Evolutionary conservation across 2,888 invertebrate species (phyloP).

Genomic region (Ichneumon xanthorius): DNA sequence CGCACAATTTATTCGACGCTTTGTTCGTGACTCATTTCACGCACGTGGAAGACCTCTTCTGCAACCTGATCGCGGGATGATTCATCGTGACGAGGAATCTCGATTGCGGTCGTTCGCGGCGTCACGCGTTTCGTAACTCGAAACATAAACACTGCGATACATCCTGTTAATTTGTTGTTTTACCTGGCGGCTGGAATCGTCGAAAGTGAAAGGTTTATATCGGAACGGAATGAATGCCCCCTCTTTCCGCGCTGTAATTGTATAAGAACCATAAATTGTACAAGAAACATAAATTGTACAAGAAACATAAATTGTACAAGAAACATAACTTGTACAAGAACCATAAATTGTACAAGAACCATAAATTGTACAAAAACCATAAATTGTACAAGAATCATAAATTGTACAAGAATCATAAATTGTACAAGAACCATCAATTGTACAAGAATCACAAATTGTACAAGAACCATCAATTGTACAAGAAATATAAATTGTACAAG

Average conservation of each 20-base stretch:
- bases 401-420: background rate
- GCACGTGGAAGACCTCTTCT: constrained; percentile 36
- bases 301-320: too few relatives aligned
- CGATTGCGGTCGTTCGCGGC: background rate
- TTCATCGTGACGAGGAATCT: constrained; percentile 30
- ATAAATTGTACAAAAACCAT: too few relatives aligned
- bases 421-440: background rate
- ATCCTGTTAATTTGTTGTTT: constrained; percentile 9
- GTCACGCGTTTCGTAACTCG: background rate
- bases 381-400: background rate
- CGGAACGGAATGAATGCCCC: background rate
- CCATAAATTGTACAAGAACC: too few relatives aligned
- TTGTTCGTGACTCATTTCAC: constrained; percentile 42
- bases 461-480: too few relatives aligned
- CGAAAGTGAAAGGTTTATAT: background rate
- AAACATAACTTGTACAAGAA: too few relatives aligned
- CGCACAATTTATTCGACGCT: constrained; percentile 5
- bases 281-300: background rate
- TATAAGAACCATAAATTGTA: background rate
- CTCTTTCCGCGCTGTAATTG: too few relatives aligned
- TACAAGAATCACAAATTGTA: background rate
- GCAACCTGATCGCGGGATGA: constrained; percentile 27
- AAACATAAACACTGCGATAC: background rate
- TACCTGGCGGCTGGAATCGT: background rate
- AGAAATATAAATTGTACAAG: too few relatives aligned